These are phyloP conservation scores for Chaetophractus vellerosus DNA, from an alignment of 2,797 vertebrate species.

Conservation along the genomic window DNA sequence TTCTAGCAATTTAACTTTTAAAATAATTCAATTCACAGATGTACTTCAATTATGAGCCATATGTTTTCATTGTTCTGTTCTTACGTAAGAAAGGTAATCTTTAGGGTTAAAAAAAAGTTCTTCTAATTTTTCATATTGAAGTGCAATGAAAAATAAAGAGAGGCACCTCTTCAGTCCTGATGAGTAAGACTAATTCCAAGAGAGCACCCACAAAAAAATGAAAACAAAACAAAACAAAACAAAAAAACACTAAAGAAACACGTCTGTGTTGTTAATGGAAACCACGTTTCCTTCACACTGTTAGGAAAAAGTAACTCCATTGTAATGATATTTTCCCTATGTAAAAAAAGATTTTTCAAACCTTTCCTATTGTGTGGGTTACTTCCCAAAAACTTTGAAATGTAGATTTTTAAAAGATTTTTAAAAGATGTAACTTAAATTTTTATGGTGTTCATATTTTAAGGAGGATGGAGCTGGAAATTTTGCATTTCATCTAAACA, in stretches of 20 bases:
- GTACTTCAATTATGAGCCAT: not conserved
- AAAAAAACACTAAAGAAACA: not conserved
- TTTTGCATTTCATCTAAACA: not conserved
- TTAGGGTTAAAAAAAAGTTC: not conserved
- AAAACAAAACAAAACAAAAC: not conserved
- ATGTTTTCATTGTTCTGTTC: slow-evolving; percentile 28
- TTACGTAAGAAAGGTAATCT: slow-evolving; percentile 12
- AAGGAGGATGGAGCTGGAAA: not conserved
- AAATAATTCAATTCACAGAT: slow-evolving; percentile 10
- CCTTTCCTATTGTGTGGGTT: not conserved
- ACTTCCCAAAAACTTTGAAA: slow-evolving; percentile 48
- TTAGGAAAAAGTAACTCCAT: slow-evolving; percentile 21
- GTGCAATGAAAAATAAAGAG: not conserved
- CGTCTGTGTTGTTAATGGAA: not conserved
- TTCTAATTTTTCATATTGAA: slow-evolving; percentile 11
- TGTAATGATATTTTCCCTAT: not conserved
- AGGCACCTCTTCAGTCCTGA: not conserved
- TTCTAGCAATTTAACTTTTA: slow-evolving; percentile 56
- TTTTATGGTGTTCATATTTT: slow-evolving; percentile 12
- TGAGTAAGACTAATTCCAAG: not conserved
- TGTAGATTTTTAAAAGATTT: not conserved
- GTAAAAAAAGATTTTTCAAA: not conserved
- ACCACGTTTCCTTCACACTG: not conserved
- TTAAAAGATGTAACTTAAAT: not conserved
- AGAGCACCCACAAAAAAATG: not conserved